These are phyloP conservation scores for Probosciger aterrimus DNA, from an alignment of 2,113 vertebrate species.

Conservation along the genomic window DNA sequence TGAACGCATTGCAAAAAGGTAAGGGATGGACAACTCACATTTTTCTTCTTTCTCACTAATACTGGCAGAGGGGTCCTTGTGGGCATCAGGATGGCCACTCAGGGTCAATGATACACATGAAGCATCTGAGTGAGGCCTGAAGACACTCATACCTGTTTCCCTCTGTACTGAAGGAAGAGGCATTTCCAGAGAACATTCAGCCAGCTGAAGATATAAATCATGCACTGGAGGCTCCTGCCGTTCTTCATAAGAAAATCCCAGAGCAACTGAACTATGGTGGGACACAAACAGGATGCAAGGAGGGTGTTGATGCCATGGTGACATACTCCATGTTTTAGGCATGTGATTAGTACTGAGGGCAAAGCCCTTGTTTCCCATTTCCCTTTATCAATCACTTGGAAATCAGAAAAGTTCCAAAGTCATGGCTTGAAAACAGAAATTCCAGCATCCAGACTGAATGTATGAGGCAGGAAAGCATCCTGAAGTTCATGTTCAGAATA, in stretches of 20 bases:
- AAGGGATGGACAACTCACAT: background rate
- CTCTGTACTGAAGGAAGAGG: background rate
- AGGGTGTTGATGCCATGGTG: background rate
- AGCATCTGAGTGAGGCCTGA: background rate
- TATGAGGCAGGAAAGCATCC: background rate
- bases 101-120: background rate
- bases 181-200: background rate
- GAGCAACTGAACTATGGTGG: background rate
- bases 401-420: background rate
- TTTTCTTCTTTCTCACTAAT: background rate
- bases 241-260: background rate
- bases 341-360: background rate
- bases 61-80: background rate
- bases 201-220: background rate
- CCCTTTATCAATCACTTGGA: background rate
- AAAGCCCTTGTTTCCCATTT: background rate
- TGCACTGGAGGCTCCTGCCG: fast-evolving
- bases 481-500: background rate
- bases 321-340: background rate
- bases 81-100: background rate
- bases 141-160: background rate
- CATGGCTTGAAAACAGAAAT: background rate
- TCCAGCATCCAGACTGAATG: background rate
- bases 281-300: background rate
- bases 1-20: background rate